A percentile compares a stretch with the other conserved stretches of the same genome.
These are phyloP conservation scores for Orthonevra nobilis DNA, from an alignment of 2,888 invertebrate species.

Conservation along the genomic window DNA sequence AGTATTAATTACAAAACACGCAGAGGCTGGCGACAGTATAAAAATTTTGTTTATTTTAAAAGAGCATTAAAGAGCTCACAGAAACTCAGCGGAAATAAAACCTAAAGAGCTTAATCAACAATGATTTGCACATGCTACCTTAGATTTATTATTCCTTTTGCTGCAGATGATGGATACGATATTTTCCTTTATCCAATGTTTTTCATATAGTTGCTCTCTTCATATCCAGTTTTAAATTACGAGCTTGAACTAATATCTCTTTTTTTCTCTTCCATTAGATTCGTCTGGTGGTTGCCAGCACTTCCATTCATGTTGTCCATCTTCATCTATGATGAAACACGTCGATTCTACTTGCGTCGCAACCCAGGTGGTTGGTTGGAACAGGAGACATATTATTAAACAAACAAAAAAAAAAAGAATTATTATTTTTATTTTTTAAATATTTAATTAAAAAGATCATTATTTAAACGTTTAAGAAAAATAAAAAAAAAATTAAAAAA, in stretches of 20 bases:
- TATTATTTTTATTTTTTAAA: conserved; percentile 79
- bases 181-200: no score
- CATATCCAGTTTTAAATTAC: no score
- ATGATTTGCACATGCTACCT: no score
- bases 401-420: conserved; percentile 75
- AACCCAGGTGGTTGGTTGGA: conserved; percentile 99
- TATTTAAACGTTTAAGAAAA: conserved; percentile 79
- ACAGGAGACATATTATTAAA: conserved; percentile 98
- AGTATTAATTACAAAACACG: no score
- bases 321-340: conserved; percentile 99
- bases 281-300: conserved; percentile 99
- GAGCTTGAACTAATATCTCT: conserved; percentile 14
- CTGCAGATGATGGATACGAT: no score
- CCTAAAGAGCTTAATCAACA: no score
- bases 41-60: no score
- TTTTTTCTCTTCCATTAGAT: conserved; percentile 83
- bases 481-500: conserved; percentile 72
- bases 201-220: no score
- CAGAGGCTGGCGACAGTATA: no score
- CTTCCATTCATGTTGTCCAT: conserved; percentile 98
- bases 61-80: no score
- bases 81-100: no score
- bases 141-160: no score
- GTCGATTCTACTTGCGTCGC: conserved; percentile 98
- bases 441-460: conserved; percentile 80